Evolutionary conservation across 2,888 invertebrate genomes (phyloP), one percentile per base, ranked within the genome.

Genomic region (Calameuta pallipes): DNA sequence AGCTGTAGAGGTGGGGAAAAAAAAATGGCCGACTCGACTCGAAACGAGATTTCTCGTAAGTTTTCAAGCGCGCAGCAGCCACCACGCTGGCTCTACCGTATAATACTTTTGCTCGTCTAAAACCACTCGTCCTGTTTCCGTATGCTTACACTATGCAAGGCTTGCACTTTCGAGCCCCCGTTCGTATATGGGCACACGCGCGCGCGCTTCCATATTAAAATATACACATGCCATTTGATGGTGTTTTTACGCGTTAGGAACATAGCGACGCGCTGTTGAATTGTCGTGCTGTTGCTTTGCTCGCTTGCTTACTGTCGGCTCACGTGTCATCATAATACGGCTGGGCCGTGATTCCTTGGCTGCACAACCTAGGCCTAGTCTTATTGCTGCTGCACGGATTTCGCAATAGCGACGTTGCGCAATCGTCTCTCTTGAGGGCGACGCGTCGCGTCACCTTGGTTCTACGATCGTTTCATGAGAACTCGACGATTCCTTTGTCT

Each of bases 41-140:
- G 35, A 31, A 56, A 68, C 79, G 15, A 75, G 73, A 82, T 79
- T 79, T 78, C 78, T 79, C 76, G 73, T 71, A 71, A 78, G 77
- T 77, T 78, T 75, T 77, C 71, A 71, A 71, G 71, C 71, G 71
- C 71, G 33, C 71, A 9, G 56, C 23, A 56, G 6, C 36, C 36
- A 36, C 56, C 36, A 36, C 23, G 23, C 56, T 9, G 15, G 0
- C 56, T 56, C 56, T 2, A 9, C 9, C 56, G 9, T 56, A 56
- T 9, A 56, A 56, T 56, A 56, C 56, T 23, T 23, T 56, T 23
- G 37, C 56, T 23, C 56, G 9, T 9, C 56, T 56, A 56, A 56
- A 56, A 56, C 56, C 56, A 56, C 56, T 56, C 56, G 56, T 56
- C 56, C 9, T 23, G 23, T 56, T 56, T 56, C 56, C 23, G 23